These are phyloP conservation scores for Portevinia maculata DNA, from an alignment of 2,888 invertebrate genomes.

Conservation along the genomic window DNA sequence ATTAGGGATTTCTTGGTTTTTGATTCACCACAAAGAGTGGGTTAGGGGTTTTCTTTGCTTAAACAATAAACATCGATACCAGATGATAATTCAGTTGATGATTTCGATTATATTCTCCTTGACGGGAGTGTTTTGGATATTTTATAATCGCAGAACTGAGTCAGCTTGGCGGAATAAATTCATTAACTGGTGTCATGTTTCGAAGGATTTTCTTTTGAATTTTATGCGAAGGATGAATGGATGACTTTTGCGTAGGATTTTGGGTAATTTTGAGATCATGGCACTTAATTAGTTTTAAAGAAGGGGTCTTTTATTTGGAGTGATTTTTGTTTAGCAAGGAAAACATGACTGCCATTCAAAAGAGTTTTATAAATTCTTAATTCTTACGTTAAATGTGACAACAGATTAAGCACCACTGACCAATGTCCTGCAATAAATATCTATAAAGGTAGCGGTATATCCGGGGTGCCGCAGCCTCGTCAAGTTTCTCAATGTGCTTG, in stretches of 20 bases:
- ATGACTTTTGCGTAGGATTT: constrained; percentile 2
- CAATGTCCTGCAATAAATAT: too few relatives aligned
- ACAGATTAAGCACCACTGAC: too few relatives aligned
- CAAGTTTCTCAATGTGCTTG: too few relatives aligned
- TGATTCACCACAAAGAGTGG: constrained; percentile 11
- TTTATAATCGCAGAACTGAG: constrained; percentile 12
- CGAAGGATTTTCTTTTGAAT: constrained; percentile 26
- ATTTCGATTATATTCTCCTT: constrained; percentile 55
- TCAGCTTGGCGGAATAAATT: constrained; percentile 31
- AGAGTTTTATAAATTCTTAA: too few relatives aligned
- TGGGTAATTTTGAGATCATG: constrained; percentile 9
- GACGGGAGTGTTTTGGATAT: constrained; percentile 24
- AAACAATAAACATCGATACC: constrained; percentile 67
- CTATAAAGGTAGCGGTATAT: too few relatives aligned
- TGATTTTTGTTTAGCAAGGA: too few relatives aligned
- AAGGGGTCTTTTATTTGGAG: too few relatives aligned
- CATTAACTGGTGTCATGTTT: constrained; percentile 37
- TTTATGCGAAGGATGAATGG: neutral
- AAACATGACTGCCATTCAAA: too few relatives aligned
- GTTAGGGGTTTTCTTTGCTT: neutral
- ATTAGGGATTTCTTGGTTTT: constrained; percentile 51
- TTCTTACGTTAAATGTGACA: too few relatives aligned
- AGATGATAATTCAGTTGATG: constrained; percentile 65
- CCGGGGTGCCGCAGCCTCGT: too few relatives aligned
- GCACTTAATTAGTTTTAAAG: neutral